Evolutionary conservation across 2,888 invertebrate genomes (phyloP).

Genomic region (Tetrapedia diversipes): DNA sequence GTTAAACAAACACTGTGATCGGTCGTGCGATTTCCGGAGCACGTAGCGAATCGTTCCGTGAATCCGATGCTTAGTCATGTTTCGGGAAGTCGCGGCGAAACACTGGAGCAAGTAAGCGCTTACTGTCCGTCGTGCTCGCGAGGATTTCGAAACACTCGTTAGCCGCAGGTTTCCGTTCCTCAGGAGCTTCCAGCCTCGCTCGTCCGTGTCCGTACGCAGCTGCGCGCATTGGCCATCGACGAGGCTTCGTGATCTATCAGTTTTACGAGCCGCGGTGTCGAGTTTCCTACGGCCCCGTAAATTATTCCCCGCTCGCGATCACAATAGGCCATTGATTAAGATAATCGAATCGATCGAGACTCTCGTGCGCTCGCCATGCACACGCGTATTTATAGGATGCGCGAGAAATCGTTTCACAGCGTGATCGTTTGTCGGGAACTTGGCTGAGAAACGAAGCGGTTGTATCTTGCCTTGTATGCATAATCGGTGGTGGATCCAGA

Average conservation of each 20-base stretch:
- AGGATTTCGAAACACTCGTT: slow-evolving; percentile 42
- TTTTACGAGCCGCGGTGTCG: slow-evolving; percentile 38
- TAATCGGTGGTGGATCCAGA: too few relatives aligned
- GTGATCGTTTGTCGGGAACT: too few relatives aligned
- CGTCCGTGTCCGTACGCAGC: too few relatives aligned
- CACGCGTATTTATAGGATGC: neutral
- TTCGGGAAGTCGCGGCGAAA: slow-evolving; percentile 20
- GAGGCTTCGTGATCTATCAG: slow-evolving; percentile 59
- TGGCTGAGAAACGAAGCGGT: too few relatives aligned
- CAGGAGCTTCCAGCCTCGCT: too few relatives aligned
- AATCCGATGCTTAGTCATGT: neutral
- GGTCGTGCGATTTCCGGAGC: neutral
- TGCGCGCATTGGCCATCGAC: too few relatives aligned
- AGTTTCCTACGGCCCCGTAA: slow-evolving; percentile 25
- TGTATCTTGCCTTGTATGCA: too few relatives aligned
- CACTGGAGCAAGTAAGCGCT: too few relatives aligned
- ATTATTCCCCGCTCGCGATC: slow-evolving; percentile 32
- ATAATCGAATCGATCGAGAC: slow-evolving; percentile 37
- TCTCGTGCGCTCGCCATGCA: neutral
- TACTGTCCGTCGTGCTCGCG: too few relatives aligned
- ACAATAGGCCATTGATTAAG: slow-evolving; percentile 41
- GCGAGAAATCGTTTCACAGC: neutral
- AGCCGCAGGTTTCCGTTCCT: slow-evolving; percentile 50
- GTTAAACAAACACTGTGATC: neutral
- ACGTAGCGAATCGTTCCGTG: neutral